Conservation (phyloP, 2,888 invertebrate species). For the Tethea ocularis region DNA sequence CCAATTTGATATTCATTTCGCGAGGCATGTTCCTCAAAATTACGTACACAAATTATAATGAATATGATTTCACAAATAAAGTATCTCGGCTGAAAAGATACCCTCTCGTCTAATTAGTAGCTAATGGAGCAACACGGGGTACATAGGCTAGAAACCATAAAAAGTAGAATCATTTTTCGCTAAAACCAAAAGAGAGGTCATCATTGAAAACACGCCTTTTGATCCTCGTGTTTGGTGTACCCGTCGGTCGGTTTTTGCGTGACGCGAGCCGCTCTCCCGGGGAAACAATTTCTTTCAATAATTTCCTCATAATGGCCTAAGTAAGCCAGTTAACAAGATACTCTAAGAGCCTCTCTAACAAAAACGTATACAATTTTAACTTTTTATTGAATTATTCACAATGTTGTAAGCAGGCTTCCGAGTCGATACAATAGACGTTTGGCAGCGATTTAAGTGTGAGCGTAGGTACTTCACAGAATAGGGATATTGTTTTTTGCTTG, state of each 20-base stretch:
- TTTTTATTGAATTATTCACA: conserved; percentile 56
- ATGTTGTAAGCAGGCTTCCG: neutral
- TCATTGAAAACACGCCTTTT: conserved; percentile 27
- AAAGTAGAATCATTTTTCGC: conserved; percentile 48
- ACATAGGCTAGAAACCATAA: conserved; percentile 49
- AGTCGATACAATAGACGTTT: neutral
- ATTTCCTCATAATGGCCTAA: conserved; percentile 61
- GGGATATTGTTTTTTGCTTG: too few species aligned
- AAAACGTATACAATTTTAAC: conserved; percentile 54
- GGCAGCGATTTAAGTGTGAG: neutral
- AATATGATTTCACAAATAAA: conserved; percentile 33
- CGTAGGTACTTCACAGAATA: neutral
- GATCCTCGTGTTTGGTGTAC: conserved; percentile 14
- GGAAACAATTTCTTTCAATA: conserved; percentile 65
- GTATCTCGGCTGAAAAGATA: conserved; percentile 39
- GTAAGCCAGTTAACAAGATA: conserved; percentile 68
- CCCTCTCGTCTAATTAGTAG: conserved; percentile 51
- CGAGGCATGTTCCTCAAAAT: conserved; percentile 32
- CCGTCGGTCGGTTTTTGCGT: conserved; percentile 28
- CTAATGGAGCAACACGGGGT: conserved; percentile 55
- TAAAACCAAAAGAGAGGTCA: conserved; percentile 16
- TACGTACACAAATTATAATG: conserved; percentile 31
- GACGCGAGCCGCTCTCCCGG: conserved; percentile 27
- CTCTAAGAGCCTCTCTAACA: conserved; percentile 45
- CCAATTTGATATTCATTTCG: conserved; percentile 30